Percentiles rank a stretch among this genome's conserved stretches.
Conservation (phyloP, 2,888 invertebrate genomes). For the Drosophila greeni region DNA sequence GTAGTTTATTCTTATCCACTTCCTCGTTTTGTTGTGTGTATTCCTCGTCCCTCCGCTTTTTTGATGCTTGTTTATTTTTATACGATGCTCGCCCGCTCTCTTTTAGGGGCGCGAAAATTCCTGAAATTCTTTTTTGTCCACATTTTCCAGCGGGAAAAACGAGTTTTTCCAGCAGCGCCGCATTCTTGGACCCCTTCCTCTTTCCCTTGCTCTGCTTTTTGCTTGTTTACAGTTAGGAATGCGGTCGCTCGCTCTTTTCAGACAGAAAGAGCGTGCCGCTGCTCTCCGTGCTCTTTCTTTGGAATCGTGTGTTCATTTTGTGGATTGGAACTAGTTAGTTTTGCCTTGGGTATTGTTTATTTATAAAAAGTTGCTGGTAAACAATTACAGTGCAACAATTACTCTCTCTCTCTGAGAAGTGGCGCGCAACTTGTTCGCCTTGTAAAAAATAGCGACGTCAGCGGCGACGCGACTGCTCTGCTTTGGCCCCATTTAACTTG, state of each 20-base stretch:
- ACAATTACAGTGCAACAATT: conserved; percentile 43
- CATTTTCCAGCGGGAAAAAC: conserved; percentile 73
- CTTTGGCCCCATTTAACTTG: conserved; percentile 66
- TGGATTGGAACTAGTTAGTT: conserved; percentile 17
- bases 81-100: conserved; percentile 49
- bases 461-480: conserved; percentile 63
- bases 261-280: conserved; percentile 48
- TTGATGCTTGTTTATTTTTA: conserved; percentile 45
- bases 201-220: conserved; percentile 47
- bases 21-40: conserved; percentile 22
- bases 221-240: conserved; percentile 71
- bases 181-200: conserved; percentile 38
- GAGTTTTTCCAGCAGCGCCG: conserved; percentile 68
- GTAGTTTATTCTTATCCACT: conserved; percentile 9
- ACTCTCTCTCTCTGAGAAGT: conserved; percentile 19
- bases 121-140: conserved; percentile 66
- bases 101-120: conserved; percentile 56
- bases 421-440: conserved; percentile 72
- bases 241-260: conserved; percentile 57
- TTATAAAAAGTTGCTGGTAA: conserved; percentile 29
- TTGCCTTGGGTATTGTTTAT: conserved; percentile 20
- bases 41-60: conserved; percentile 12
- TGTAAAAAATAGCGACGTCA: conserved; percentile 58
- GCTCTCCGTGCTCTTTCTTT: conserved; percentile 33
- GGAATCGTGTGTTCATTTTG: conserved; percentile 16